Evolutionary conservation across 2,797 vertebrate species (phyloP).

Genomic region (Hydrophis major): DNA sequence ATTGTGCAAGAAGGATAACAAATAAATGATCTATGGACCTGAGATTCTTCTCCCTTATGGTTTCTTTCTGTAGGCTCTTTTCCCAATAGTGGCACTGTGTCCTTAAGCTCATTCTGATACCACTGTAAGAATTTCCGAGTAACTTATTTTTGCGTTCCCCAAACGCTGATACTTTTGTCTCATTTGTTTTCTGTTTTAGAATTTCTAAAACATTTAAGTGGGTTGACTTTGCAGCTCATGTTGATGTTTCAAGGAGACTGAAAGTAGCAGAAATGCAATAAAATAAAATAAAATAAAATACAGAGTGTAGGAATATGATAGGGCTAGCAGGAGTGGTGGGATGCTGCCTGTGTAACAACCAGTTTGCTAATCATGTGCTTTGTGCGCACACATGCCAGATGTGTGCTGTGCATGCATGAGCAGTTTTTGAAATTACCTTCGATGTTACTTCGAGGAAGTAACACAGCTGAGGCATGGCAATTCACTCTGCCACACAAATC

Average conservation of each 20-base stretch:
- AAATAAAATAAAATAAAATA: neutral
- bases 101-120: neutral
- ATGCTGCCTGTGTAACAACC: too few species aligned
- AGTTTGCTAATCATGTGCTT: too few species aligned
- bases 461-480: too few species aligned
- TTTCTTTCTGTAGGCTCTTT: neutral
- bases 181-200: neutral
- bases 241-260: neutral
- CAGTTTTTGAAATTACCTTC: too few species aligned
- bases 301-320: neutral
- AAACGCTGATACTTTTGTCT: neutral
- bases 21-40: constrained; percentile 34
- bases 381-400: too few species aligned
- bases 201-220: neutral
- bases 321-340: too few species aligned
- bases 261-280: neutral
- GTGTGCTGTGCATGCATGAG: too few species aligned
- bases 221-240: neutral
- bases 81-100: neutral
- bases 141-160: neutral
- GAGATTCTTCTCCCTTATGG: neutral
- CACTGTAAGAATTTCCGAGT: neutral
- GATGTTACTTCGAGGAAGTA: too few species aligned
- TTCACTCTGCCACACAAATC: too few species aligned
- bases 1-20: constrained; percentile 18